phyloP scores from a whole-genome alignment of 2,888 invertebrate genomes.

The Amiota communis region DNA sequence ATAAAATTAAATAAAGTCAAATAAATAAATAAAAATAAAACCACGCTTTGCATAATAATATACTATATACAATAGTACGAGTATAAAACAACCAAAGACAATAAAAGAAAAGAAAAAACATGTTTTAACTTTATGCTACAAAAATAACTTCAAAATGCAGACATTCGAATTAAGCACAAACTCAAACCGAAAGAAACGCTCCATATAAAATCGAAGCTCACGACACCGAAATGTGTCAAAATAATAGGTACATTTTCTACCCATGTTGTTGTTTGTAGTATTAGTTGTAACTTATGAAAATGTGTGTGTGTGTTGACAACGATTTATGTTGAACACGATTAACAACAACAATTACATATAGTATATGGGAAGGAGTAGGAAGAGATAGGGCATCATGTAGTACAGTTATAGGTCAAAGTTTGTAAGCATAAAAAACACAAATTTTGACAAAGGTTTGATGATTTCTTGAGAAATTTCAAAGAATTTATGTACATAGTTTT shows the following conservation, averaged over 20 bases:
- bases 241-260: neutral
- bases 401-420: no score
- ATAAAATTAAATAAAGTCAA: conserved; percentile 14
- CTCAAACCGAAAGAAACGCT: neutral
- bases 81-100: neutral
- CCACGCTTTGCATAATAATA: conserved; percentile 24
- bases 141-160: conserved; percentile 32
- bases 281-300: neutral
- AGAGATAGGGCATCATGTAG: no score
- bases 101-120: conserved; percentile 6
- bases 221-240: conserved; percentile 16
- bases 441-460: no score
- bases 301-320: neutral
- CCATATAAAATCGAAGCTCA: conserved; percentile 6
- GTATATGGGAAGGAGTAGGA: no score
- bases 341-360: neutral
- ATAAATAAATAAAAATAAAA: conserved; percentile 9
- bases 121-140: neutral
- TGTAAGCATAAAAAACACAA: no score
- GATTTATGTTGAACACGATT: conserved; percentile 9
- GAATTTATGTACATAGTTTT: no score
- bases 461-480: no score
- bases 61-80: neutral
- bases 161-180: conserved; percentile 38
- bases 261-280: neutral